phyloP scores from a whole-genome alignment of 2,113 vertebrate genomes.

The Menidia beryllina region DNA sequence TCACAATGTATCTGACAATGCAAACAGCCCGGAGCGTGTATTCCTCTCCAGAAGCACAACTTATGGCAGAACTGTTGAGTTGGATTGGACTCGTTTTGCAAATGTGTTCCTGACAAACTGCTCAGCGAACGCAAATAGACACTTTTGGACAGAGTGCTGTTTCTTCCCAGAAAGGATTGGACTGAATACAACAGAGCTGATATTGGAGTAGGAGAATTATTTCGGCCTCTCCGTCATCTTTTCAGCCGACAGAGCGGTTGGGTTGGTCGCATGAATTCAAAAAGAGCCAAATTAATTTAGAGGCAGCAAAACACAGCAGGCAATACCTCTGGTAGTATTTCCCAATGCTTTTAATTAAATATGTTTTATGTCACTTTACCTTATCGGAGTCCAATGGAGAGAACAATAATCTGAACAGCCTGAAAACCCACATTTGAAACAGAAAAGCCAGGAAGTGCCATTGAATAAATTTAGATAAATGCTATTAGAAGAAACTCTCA shows the following conservation, averaged over 20 bases:
- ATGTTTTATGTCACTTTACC: background rate
- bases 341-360: conserved; percentile 9
- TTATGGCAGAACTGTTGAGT: background rate
- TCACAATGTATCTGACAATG: background rate
- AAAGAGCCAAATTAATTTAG: background rate
- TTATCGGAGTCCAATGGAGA: conserved; percentile 1
- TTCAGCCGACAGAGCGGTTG: background rate
- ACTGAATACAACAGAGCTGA: background rate
- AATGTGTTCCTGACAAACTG: background rate
- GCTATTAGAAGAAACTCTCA: too few relatives aligned
- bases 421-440: background rate
- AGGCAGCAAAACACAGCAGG: background rate
- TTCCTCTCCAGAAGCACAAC: background rate
- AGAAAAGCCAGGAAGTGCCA: too few relatives aligned
- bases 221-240: conserved; percentile 1
- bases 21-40: background rate
- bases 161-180: background rate
- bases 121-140: background rate
- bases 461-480: background rate
- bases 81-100: background rate
- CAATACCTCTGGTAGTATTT: conserved; percentile 1
- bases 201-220: conserved; percentile 1
- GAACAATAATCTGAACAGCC: background rate
- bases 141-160: background rate
- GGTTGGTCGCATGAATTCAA: background rate